Base-by-base conservation (phyloP, 2,888 invertebrate genomes). In the Eupithecia exiguata region DNA sequence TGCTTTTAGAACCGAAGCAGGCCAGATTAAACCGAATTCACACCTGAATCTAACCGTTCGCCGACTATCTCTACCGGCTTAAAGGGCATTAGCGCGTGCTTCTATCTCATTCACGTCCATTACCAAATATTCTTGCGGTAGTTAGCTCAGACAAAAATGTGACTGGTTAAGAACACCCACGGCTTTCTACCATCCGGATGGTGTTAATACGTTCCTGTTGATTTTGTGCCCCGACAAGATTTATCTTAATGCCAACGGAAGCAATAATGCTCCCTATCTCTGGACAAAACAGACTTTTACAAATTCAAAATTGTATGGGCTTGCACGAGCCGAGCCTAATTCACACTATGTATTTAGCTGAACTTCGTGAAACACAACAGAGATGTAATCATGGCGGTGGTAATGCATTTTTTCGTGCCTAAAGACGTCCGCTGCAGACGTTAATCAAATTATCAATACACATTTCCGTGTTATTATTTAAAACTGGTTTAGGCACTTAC, bases 271-370 rank as follows among this genome's bases (percentile, higher is more conserved):
- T 82, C 87, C 85, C 82, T 92, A 91, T 85, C 77, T 75, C 78
- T 72, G 74, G 69, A 78, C 77, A 73, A 72, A 77, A 80, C 72
- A 75, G 74, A 70, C 76, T 69, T 75, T 72, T 62, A 76, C 72
- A 49, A 46, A 63, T 69, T 69, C 53, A 72, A 74, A 77, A 78
- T 79, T 79, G 80, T 80, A 12, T 74, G 77, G 79, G 76, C 82
- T 81, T 68, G 82, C 82, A 86, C 86, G 84, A 86, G 87, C 85
- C 84, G 82, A 87, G 84, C 84, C 89, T 90, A 93, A 93, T 93
- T 93, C 89, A 92, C 93, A 93, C 93, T 86, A 88, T 86, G 88
- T 91, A 85, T 92, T 93, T 93, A 94, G 92, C 93, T 91, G 89
- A 91, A 89, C 87, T 92, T 92, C 84, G 93, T 92, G 93, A 94